These are phyloP conservation scores for Trichosurus vulpecula DNA, from an alignment of 2,797 vertebrate genomes.

Conservation along the genomic window DNA sequence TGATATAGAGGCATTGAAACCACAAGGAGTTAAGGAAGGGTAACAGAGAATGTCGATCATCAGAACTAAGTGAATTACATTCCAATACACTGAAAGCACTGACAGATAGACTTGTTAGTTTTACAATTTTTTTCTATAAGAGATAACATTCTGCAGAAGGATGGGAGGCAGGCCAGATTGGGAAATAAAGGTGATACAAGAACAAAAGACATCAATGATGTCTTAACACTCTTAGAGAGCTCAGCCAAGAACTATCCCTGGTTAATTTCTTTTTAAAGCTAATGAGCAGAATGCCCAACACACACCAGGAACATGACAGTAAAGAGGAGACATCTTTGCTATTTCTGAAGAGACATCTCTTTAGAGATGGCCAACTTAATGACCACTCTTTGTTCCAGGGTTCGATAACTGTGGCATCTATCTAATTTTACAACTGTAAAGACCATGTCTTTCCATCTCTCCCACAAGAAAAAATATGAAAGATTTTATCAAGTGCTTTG, in stretches of 20 bases:
- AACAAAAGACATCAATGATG: background rate
- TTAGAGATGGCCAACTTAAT: background rate
- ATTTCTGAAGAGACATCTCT: background rate
- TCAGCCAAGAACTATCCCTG: background rate
- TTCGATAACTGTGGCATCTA: background rate
- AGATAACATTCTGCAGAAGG: background rate
- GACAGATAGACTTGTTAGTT: background rate
- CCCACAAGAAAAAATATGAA: background rate
- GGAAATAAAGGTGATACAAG: background rate
- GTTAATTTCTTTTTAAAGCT: background rate
- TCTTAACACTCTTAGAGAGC: background rate
- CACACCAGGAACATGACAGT: background rate
- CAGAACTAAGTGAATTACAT: background rate
- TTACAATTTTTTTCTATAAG: background rate
- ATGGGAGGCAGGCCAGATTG: background rate
- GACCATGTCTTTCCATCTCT: background rate
- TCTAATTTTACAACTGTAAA: background rate
- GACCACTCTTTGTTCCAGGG: background rate
- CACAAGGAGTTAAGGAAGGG: background rate
- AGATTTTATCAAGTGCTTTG: background rate
- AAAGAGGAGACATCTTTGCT: background rate
- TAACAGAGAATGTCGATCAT: background rate
- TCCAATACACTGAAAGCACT: background rate
- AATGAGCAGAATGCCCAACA: background rate
- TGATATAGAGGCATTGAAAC: background rate